phyloP scores from a whole-genome alignment of 2,888 invertebrate species.

The Habrosyne pyritoides region DNA sequence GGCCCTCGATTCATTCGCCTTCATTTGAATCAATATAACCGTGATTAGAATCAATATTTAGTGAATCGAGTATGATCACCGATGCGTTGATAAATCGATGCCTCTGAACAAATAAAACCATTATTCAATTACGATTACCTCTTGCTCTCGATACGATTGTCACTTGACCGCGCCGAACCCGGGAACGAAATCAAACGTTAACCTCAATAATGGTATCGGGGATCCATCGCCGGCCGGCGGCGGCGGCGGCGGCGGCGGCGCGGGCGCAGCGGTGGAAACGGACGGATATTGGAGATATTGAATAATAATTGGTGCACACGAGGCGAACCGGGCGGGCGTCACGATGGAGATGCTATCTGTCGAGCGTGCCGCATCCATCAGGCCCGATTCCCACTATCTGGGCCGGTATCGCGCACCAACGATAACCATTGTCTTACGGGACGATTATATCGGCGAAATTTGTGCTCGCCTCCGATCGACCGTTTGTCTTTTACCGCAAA shows the following conservation, averaged over 20 bases:
- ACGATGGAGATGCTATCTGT: conserved; percentile 75
- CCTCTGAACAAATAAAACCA: conserved; percentile 54
- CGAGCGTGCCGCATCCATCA: conserved; percentile 81
- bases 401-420: conserved; percentile 65
- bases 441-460: conserved; percentile 80
- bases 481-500: conserved; percentile 81
- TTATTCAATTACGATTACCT: conserved; percentile 68
- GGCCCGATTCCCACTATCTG: conserved; percentile 61
- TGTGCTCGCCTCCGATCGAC: conserved; percentile 72
- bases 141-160: conserved; percentile 57
- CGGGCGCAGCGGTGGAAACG: conserved; percentile 23
- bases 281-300: conserved; percentile 62
- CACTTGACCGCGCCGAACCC: conserved; percentile 67
- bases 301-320: conserved; percentile 81
- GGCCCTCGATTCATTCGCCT: conserved; percentile 27
- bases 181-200: conserved; percentile 61
- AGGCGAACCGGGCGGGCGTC: conserved; percentile 53
- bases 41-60: conserved; percentile 33
- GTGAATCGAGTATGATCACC: conserved; percentile 36
- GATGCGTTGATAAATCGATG: conserved; percentile 56
- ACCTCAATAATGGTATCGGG: conserved; percentile 62
- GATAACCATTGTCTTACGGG: conserved; percentile 77
- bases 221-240: conserved; percentile 38
- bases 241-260: conserved; percentile 20
- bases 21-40: conserved; percentile 21